A percentile compares a stretch with the other conserved stretches of the same genome.
phyloP scores from a whole-genome alignment of 2,797 vertebrate species.

The Chelonia mydas region DNA sequence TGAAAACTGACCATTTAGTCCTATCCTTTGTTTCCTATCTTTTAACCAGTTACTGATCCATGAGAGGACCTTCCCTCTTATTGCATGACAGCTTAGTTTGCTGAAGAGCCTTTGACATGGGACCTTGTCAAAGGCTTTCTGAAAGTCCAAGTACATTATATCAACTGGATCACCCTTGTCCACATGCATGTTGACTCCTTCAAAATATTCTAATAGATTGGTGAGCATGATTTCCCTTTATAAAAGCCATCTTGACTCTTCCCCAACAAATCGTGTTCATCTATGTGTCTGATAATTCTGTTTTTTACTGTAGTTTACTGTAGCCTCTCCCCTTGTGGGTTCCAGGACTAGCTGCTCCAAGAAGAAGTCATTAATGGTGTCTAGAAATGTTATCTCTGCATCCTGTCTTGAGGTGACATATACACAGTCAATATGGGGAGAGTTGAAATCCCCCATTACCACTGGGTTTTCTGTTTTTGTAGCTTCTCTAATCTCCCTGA shows the following conservation, averaged over 20 bases:
- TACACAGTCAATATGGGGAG: not conserved
- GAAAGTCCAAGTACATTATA: not conserved
- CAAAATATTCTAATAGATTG: not conserved
- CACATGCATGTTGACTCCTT: not conserved
- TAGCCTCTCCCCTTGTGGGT: not conserved
- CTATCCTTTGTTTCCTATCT: not conserved
- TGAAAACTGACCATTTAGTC: not conserved
- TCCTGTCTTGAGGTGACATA: not conserved
- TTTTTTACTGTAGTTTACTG: not conserved
- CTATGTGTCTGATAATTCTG: not conserved
- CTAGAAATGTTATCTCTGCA: not conserved
- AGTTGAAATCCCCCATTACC: not conserved
- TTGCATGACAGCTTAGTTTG: not conserved
- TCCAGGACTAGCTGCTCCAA: not conserved
- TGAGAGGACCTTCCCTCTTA: not conserved
- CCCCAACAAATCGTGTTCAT: not conserved
- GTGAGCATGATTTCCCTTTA: not conserved
- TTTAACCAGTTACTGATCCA: not conserved
- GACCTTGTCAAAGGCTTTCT: not conserved
- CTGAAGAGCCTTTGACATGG: not conserved
- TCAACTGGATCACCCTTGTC: not conserved
- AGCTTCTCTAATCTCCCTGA: not conserved
- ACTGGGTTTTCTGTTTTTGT: not conserved
- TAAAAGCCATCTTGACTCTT: not conserved
- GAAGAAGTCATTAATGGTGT: not conserved